These are phyloP conservation scores for Conchocele bisecta DNA, from an alignment of 2,888 invertebrate genomes.

Conservation along the genomic window DNA sequence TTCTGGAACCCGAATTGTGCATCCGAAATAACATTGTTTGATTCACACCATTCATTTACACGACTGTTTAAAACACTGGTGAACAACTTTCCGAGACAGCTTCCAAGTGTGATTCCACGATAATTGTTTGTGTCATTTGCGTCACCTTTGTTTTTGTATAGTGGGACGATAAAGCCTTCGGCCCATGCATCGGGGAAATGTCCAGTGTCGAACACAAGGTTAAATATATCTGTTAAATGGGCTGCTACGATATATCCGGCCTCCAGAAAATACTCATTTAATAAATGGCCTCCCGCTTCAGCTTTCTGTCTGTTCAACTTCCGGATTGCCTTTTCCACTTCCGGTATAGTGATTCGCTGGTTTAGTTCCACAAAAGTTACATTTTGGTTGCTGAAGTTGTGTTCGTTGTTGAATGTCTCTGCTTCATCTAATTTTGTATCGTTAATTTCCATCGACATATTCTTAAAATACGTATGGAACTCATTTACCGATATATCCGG, in stretches of 20 bases:
- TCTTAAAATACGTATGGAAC: slow-evolving; percentile 11
- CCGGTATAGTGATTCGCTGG: not conserved
- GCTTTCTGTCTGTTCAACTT: slow-evolving; percentile 11
- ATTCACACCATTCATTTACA: not conserved
- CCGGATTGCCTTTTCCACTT: not conserved
- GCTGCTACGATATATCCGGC: slow-evolving; percentile 15
- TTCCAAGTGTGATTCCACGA: slow-evolving; percentile 22
- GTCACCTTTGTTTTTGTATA: slow-evolving; percentile 28
- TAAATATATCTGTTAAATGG: slow-evolving; percentile 26
- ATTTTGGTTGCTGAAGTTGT: slow-evolving; percentile 7
- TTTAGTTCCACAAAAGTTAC: slow-evolving; percentile 13
- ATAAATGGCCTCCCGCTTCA: not conserved
- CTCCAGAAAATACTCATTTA: slow-evolving; percentile 35
- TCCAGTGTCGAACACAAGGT: slow-evolving; percentile 21
- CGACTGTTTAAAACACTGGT: slow-evolving; percentile 24
- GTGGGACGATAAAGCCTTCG: slow-evolving; percentile 26
- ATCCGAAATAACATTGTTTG: slow-evolving; percentile 16
- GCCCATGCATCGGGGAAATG: slow-evolving; percentile 26
- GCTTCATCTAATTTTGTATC: not conserved
- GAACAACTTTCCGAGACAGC: slow-evolving; percentile 31
- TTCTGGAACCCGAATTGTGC: slow-evolving; percentile 25
- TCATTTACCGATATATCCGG: not conserved
- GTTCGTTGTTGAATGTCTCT: not conserved
- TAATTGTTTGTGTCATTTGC: slow-evolving; percentile 31
- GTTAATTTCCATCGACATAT: not conserved